These are phyloP conservation scores for Coranthus polyacanthus DNA, from an alignment of 2,797 vertebrate genomes.

Conservation along the genomic window DNA sequence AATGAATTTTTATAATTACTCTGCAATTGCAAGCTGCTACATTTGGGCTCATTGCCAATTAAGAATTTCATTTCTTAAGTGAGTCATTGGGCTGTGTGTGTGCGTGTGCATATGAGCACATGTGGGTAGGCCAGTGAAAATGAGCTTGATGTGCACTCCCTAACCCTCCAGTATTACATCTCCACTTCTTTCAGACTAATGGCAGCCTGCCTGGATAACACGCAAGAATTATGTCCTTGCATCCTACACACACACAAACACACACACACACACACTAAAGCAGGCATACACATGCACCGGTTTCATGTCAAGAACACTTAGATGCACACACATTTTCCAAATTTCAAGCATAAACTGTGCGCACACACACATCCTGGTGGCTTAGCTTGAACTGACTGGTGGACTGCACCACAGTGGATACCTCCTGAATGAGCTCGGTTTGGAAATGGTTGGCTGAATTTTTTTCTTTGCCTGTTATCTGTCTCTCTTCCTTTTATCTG, in stretches of 20 bases:
- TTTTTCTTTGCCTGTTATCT: constrained; percentile 6
- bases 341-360: constrained; percentile 16
- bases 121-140: constrained; percentile 20
- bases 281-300: constrained; percentile 6
- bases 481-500: constrained; percentile 35
- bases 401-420: constrained; percentile 23
- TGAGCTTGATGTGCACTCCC: constrained; percentile 45
- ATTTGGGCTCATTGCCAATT: constrained; percentile 34
- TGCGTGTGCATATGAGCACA: constrained; percentile 5
- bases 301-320: constrained; percentile 9
- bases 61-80: constrained; percentile 38
- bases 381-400: too few relatives aligned
- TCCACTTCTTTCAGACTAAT: constrained; percentile 59
- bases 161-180: constrained; percentile 53
- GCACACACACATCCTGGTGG: constrained; percentile 18
- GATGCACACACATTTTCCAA: constrained; percentile 1
- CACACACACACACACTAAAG: neutral
- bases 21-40: constrained; percentile 18
- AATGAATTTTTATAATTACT: constrained; percentile 27
- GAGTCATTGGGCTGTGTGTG: constrained; percentile 25
- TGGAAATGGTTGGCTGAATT: neutral
- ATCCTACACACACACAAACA: constrained; percentile 3
- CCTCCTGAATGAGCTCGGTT: constrained; percentile 33
- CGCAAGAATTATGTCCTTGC: constrained; percentile 39
- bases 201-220: constrained; percentile 46